Evolutionary conservation across 1,140 invertebrate genomes (phyloP).

Genomic region (Meteorus sp.): DNA sequence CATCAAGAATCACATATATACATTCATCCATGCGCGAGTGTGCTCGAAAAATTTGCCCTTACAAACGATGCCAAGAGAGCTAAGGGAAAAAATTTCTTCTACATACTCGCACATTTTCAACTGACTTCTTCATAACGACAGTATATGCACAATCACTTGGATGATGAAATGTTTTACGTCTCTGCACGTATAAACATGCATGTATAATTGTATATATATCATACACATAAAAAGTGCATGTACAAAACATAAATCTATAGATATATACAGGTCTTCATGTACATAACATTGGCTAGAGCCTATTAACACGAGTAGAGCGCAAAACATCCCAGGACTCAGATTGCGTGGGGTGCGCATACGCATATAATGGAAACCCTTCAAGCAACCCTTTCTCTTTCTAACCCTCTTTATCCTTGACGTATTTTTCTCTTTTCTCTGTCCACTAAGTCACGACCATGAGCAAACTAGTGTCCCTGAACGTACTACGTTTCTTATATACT

Average conservation of each 20-base stretch:
- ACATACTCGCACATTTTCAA: background rate
- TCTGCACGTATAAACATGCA: too few species aligned
- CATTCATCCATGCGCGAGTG: too few species aligned
- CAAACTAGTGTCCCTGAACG: slow-evolving; percentile 20
- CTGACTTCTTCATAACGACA: background rate
- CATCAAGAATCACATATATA: too few species aligned
- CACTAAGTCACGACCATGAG: background rate
- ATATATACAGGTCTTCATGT: background rate
- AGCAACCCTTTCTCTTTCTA: slow-evolving; percentile 39
- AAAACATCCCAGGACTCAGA: slow-evolving; percentile 33
- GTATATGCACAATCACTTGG: background rate
- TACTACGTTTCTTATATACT: slow-evolving; percentile 37
- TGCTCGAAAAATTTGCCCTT: slow-evolving; percentile 17
- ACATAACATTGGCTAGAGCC: slow-evolving; percentile 1
- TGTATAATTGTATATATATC: slow-evolving; percentile 6
- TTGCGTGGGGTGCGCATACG: slow-evolving; percentile 39
- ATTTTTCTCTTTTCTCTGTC: too few species aligned
- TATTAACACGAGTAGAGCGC: slow-evolving; percentile 10
- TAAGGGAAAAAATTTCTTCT: slow-evolving; percentile 1
- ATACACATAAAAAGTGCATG: too few species aligned
- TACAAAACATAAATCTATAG: background rate
- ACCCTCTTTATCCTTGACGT: too few species aligned
- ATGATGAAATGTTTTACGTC: too few species aligned
- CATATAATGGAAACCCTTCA: slow-evolving; percentile 53
- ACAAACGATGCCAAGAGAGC: too few species aligned